These are phyloP conservation scores for Boloria selene DNA, from an alignment of 2,888 invertebrate species.

Conservation along the genomic window DNA sequence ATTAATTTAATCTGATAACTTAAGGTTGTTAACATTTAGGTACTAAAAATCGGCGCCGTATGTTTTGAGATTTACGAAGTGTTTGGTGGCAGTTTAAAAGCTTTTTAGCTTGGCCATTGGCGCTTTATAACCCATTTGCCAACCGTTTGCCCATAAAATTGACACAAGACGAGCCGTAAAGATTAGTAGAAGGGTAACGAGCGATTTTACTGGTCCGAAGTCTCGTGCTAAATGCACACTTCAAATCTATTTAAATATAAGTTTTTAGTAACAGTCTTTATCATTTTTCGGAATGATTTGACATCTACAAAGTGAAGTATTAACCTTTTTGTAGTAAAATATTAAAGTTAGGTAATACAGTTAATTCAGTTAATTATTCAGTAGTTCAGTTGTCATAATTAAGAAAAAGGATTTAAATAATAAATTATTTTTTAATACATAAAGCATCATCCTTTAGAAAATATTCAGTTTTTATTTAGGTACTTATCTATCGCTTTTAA, in stretches of 20 bases:
- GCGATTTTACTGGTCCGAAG: constrained; percentile 37
- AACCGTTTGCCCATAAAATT: constrained; percentile 64
- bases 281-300: not conserved
- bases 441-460: too few relatives aligned
- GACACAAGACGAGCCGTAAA: constrained; percentile 63
- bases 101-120: constrained; percentile 51
- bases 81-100: constrained; percentile 58
- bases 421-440: too few relatives aligned
- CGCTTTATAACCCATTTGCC: constrained; percentile 59
- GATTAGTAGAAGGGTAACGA: constrained; percentile 53
- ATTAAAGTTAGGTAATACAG: too few relatives aligned
- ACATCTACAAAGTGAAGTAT: too few relatives aligned
- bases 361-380: too few relatives aligned
- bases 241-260: constrained; percentile 14
- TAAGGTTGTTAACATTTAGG: constrained; percentile 1
- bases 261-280: not conserved
- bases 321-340: too few relatives aligned
- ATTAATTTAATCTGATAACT: not conserved
- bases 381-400: too few relatives aligned
- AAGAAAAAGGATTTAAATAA: too few relatives aligned
- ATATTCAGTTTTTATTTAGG: too few relatives aligned
- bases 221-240: constrained; percentile 14
- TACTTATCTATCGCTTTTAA: too few relatives aligned
- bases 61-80: constrained; percentile 34
- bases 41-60: constrained; percentile 9